A percentile compares a stretch with the other conserved stretches of the same genome.
phyloP scores from a whole-genome alignment of 2,888 invertebrate species.

The Minunthozetes semirufus region DNA sequence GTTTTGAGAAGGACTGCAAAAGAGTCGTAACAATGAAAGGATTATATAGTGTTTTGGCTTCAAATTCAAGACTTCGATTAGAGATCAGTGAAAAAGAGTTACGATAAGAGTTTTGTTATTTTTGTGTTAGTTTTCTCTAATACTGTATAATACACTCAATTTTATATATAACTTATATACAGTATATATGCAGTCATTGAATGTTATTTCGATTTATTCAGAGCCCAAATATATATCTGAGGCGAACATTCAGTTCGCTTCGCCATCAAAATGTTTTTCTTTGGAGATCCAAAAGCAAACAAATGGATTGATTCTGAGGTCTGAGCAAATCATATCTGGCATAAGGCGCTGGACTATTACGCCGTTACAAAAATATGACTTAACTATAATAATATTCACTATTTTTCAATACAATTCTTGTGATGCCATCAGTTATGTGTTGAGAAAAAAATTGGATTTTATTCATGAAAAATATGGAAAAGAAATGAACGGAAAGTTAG shows the following conservation, averaged over 20 bases:
- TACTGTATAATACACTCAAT: neutral
- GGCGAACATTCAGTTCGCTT: neutral
- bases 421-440: neutral
- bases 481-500: neutral
- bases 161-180: neutral
- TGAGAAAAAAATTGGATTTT: neutral
- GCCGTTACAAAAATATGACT: neutral
- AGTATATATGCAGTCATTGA: neutral
- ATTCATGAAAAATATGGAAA: neutral
- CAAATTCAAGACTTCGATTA: too few species aligned
- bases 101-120: neutral
- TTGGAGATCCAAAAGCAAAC: neutral
- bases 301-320: neutral
- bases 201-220: neutral
- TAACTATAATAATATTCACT: neutral
- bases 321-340: conserved; percentile 1
- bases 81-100: too few species aligned
- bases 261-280: neutral
- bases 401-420: neutral
- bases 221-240: neutral
- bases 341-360: neutral
- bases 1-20: neutral
- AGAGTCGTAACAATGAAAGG: too few species aligned
- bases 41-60: too few species aligned
- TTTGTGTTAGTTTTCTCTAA: neutral